Evolutionary conservation across 2,113 vertebrate genomes (phyloP), one percentile per base, ranked within the genome.

Genomic region (Ibidorhyncha struthersii): DNA sequence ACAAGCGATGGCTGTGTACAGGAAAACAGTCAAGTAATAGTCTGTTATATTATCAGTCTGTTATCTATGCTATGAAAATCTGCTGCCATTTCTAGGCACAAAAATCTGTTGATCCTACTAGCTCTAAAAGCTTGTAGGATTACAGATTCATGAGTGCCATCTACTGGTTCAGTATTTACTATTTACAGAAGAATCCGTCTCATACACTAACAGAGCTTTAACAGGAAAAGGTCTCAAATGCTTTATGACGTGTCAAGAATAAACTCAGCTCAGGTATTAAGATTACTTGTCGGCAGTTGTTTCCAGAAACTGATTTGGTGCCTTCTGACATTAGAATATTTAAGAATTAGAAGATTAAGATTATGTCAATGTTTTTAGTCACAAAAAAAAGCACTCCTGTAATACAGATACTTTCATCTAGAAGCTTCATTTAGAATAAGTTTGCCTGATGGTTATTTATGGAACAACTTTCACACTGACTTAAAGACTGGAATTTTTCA

Each of bases 101-200:
- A 59, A 65, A 77, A 69, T 20, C 18, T 25, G 23, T 76, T 62
- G 32, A 41, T 9, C 9, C 34, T 58, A 53, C 58, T 20, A 56
- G 26, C 30, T 6, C 18, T 9, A 8, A 26, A 36, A 73, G 0
- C 4, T 32, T 32, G 29, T 41, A 73, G 26, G 21, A 66, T 82
- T 82, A 71, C 32, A 55, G 59, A 52, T 71, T 89, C 65, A 40
- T 4, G 72, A 91, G 56, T 91, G 95, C 95, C 97, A 93, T 55
- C 96, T 97, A 89, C 85, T 92, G 97, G 96, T 59, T 80, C 58
- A n/a, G 14, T 26, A 13, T 27, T 89, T 53, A 9, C 17, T 89
- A 4, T 38, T 90, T 50, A 63, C 62, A 78, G 80, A 55, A 49
- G 26, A 77, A 10, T 10, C 63, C 25, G 66, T 45, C 13, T 25